A percentile compares a stretch with the other conserved stretches of the same genome.
Evolutionary conservation across 2,888 invertebrate genomes (phyloP).

Genomic region (Cosmorhoe ocellata): DNA sequence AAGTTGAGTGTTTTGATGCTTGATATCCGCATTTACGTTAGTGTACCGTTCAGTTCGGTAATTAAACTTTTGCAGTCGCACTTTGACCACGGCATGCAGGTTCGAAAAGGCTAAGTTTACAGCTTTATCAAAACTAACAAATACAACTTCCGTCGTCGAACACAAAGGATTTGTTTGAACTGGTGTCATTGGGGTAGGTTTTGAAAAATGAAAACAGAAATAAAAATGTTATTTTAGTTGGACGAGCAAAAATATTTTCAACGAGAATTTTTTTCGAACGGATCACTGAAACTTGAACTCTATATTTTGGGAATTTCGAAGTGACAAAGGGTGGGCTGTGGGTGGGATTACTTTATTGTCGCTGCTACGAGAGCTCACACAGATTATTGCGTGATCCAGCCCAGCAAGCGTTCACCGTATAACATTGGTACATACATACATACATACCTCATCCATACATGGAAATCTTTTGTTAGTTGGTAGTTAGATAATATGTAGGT

Average conservation of each 20-base stretch:
- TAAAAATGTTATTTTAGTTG: conserved; percentile 16
- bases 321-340: conserved; percentile 31
- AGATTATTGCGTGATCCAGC: conserved; percentile 46
- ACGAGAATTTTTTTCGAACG: conserved; percentile 10
- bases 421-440: conserved; percentile 1
- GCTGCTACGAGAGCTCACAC: conserved; percentile 38
- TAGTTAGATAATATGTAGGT: too few relatives aligned
- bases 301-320: conserved; percentile 18
- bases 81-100: background rate
- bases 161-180: conserved; percentile 5
- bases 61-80: conserved; percentile 7
- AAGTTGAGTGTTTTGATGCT: conserved; percentile 52
- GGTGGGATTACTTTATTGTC: conserved; percentile 35
- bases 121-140: background rate
- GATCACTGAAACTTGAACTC: conserved; percentile 11
- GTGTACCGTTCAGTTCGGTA: conserved; percentile 21
- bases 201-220: conserved; percentile 8
- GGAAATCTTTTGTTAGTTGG: too few relatives aligned
- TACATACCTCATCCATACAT: background rate
- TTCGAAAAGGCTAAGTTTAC: background rate
- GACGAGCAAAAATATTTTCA: conserved; percentile 16
- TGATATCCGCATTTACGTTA: conserved; percentile 31
- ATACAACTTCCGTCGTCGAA: background rate
- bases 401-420: conserved; percentile 20
- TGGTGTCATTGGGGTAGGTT: background rate